A percentile compares a stretch with the other conserved stretches of the same genome.
Evolutionary conservation across 2,888 invertebrate species (phyloP).

Genomic region (Rhagium mordax): DNA sequence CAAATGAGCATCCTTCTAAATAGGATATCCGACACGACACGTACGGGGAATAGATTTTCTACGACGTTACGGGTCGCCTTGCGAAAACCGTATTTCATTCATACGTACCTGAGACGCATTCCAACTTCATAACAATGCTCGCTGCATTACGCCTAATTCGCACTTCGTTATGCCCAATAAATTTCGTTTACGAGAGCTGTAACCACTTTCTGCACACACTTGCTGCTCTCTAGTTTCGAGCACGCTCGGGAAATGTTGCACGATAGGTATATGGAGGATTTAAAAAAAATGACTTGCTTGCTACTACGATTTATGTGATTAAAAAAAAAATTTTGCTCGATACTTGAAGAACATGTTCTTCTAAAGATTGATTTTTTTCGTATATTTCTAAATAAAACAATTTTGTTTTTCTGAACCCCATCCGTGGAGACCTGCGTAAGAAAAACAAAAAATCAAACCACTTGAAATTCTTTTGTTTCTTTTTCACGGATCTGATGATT

Average conservation of each 20-base stretch:
- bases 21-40: constrained; percentile 51
- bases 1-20: constrained; percentile 51
- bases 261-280: too few relatives aligned
- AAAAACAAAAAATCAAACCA: too few relatives aligned
- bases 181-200: constrained; percentile 31
- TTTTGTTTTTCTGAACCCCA: too few relatives aligned
- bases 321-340: too few relatives aligned
- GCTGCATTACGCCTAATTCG: constrained; percentile 37
- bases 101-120: constrained; percentile 10
- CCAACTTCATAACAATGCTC: not conserved
- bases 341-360: too few relatives aligned
- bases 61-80: constrained; percentile 28
- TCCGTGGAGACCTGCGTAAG: too few relatives aligned
- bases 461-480: too few relatives aligned
- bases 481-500: too few relatives aligned
- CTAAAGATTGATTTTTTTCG: too few relatives aligned
- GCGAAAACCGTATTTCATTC: constrained; percentile 14
- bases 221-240: not conserved
- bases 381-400: too few relatives aligned
- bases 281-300: too few relatives aligned
- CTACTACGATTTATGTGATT: too few relatives aligned
- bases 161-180: constrained; percentile 42
- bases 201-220: not conserved
- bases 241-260: not conserved
- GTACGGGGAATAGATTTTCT: constrained; percentile 53